Conservation (phyloP, 1,140 invertebrate species). For the Orchesella cincta region DNA sequence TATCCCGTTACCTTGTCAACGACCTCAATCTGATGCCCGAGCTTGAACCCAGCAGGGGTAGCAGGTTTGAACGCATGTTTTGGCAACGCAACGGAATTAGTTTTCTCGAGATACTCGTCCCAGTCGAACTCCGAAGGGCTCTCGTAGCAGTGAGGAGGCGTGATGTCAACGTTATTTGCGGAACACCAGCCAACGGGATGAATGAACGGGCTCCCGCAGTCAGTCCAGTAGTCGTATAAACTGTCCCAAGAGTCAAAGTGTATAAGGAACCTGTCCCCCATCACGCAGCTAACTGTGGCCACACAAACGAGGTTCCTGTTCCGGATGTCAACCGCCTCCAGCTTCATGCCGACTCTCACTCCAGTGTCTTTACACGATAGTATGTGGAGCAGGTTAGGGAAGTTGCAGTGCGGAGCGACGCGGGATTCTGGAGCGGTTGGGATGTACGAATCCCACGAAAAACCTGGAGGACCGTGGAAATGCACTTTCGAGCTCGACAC, state of each 20-base stretch:
- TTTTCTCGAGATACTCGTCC: constrained; percentile 79
- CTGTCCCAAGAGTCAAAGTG: constrained; percentile 96
- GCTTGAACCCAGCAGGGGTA: constrained; percentile 77
- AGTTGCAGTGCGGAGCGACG: constrained; percentile 73
- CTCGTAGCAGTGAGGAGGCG: constrained; percentile 70
- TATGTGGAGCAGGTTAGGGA: constrained; percentile 65
- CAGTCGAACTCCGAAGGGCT: constrained; percentile 69
- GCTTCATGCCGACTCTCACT: constrained; percentile 85
- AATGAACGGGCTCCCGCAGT: constrained; percentile 71
- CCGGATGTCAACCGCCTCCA: constrained; percentile 92
- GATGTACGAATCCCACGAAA: background rate
- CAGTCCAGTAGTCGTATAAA: constrained; percentile 91
- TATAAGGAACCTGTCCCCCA: constrained; percentile 81
- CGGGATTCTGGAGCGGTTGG: constrained; percentile 66
- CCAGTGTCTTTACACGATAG: constrained; percentile 58
- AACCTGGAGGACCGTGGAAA: constrained; percentile 18
- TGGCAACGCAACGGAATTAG: constrained; percentile 73
- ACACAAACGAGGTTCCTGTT: constrained; percentile 83
- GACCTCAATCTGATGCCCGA: constrained; percentile 85
- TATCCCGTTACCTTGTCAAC: constrained; percentile 69
- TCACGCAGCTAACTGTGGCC: constrained; percentile 69
- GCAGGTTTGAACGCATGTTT: constrained; percentile 60
- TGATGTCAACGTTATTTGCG: constrained; percentile 74
- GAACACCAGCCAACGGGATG: constrained; percentile 92
- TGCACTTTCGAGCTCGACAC: background rate